Percentiles rank a stretch among this genome's conserved stretches.
Conservation (phyloP, 2,888 invertebrate species). For the Thelaira solivaga region DNA sequence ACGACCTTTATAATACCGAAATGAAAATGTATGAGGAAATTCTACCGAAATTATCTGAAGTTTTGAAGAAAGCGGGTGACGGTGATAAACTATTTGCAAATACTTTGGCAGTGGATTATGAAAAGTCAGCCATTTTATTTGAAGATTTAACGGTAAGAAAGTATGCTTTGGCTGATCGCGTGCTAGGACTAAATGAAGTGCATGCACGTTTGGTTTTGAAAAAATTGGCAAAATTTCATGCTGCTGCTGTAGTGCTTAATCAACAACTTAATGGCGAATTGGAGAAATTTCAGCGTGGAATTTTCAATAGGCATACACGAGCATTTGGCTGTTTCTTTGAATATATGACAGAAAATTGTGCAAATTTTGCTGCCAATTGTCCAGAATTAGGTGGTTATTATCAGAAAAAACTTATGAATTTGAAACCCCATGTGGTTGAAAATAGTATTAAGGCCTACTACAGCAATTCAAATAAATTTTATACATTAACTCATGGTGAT, state of each 20-base stretch:
- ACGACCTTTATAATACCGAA: slow-evolving; percentile 68
- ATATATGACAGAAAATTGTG: slow-evolving; percentile 67
- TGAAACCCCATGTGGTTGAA: slow-evolving; percentile 70
- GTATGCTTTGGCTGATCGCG: slow-evolving; percentile 68
- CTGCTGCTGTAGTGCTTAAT: slow-evolving; percentile 77
- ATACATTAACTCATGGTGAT: slow-evolving; percentile 73
- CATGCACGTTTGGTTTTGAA: slow-evolving; percentile 74
- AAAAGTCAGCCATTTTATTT: slow-evolving; percentile 69
- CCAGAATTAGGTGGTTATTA: slow-evolving; percentile 69
- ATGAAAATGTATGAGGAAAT: slow-evolving; percentile 72
- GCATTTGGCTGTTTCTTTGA: slow-evolving; percentile 68
- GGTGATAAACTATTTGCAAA: slow-evolving; percentile 68
- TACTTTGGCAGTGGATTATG: slow-evolving; percentile 69
- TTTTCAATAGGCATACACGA: slow-evolving; percentile 71
- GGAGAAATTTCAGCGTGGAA: slow-evolving; percentile 70
- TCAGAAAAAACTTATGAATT: slow-evolving; percentile 68
- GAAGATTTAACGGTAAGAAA: slow-evolving; percentile 67
- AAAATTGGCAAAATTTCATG: slow-evolving; percentile 78
- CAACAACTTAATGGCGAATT: slow-evolving; percentile 68
- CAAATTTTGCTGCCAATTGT: slow-evolving; percentile 67
- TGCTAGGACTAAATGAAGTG: slow-evolving; percentile 73
- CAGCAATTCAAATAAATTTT: slow-evolving; percentile 62
- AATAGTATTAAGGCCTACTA: slow-evolving; percentile 68
- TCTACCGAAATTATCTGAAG: slow-evolving; percentile 66
- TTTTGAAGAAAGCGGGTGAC: slow-evolving; percentile 63